phyloP scores from a whole-genome alignment of 2,797 vertebrate species.

The Melopsittacus undulatus region DNA sequence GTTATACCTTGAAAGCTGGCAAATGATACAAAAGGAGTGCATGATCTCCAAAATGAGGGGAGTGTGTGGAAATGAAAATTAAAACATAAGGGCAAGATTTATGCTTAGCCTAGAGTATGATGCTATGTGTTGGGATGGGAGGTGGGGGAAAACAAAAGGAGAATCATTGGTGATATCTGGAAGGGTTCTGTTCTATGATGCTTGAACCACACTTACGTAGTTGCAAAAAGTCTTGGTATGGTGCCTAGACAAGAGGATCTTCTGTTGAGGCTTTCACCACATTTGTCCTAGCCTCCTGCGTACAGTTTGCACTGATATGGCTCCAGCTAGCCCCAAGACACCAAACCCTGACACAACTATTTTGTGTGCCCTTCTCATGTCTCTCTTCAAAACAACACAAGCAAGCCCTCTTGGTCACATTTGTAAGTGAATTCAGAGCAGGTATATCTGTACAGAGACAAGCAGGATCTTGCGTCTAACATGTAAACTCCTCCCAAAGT shows the following conservation, averaged over 20 bases:
- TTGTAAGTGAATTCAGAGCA: neutral
- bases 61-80: neutral
- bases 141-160: neutral
- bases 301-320: neutral
- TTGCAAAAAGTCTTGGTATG: neutral
- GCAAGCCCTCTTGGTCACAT: neutral
- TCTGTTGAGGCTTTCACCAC: conserved; percentile 7
- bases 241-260: neutral
- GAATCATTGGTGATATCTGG: neutral
- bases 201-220: neutral
- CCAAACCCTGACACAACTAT: neutral
- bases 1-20: neutral
- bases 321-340: neutral
- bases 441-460: neutral
- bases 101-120: neutral
- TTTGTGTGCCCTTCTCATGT: neutral
- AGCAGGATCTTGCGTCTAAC: neutral
- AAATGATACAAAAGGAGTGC: neutral
- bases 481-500: neutral
- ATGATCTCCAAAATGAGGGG: accelerated
- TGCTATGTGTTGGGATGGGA: neutral
- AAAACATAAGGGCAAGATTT: neutral
- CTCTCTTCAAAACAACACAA: neutral
- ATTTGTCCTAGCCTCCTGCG: neutral
- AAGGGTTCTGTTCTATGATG: neutral